Base-by-base conservation (phyloP, 2,888 invertebrate genomes). In the Apantesis nais region DNA sequence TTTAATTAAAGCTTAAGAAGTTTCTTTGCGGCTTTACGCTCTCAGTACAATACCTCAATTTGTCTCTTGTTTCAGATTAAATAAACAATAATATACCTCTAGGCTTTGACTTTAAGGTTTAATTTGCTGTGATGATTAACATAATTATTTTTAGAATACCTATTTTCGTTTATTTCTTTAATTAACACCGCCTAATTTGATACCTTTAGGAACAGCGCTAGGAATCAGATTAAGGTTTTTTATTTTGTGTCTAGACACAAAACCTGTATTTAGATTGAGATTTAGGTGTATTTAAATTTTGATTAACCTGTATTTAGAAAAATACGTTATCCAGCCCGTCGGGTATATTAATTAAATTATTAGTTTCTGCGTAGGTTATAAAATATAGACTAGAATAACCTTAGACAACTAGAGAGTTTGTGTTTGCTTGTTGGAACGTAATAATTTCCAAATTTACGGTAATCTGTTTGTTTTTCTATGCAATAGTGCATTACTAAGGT, bases 1-100 rank as follows among this genome's bases (percentile, higher is more conserved):
- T 92, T 89, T 91, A 92, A 92, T 92, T 92, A 91, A 88, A 88
- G 84, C 83, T 84, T 84, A 86, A 89, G 89, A 87, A 90, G 85
- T 89, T 89, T 88, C 86, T 88, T 90, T 87, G 89, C 84, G 86
- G 89, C 85, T 85, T 80, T 82, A 78, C 76, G 75, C 73, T 81
- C 73, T 77, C 70, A 29, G 74, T 78, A 78, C 80, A 82, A 78
- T 81, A 75, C 77, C 73, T 85, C 79, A 80, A 79, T 83, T 82
- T 80, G 76, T 74, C 76, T 81, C 75, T 81, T 80, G 76, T 82
- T 60, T 67, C 71, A 44, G 67, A 55, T 41, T 37, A 11, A n/a
- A 19, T 52, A 9, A 37, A 22, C 41, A 2, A 70, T 64, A 72
- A 69, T 75, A 65, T 72, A 66, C 70, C 29, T 73, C 74, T 58